Evolutionary conservation across 53 echinoderm and acorn worm genomes (phyloP), one percentile per base, ranked within the genome.

Genomic region (Paelopatides confundens): DNA sequence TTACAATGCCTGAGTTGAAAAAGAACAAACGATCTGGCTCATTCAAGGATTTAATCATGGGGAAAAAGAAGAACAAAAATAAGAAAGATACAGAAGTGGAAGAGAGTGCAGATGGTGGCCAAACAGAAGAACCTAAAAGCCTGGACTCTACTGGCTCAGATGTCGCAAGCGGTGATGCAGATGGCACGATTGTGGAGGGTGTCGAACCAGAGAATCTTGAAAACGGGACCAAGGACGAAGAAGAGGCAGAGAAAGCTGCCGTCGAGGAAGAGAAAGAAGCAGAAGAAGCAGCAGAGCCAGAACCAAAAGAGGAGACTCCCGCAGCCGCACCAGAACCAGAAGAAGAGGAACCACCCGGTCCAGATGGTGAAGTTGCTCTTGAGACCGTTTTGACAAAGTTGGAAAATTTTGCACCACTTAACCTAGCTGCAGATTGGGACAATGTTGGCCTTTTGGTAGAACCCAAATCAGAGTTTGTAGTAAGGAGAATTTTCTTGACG

Each of bases 371-470:
- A 14, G 93, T 97, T 92, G 84, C 87, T 64, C 71, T 97, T 49
- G 63, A 77, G 27, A 85, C 78, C 6, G 90, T 95, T 6, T 86
- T 97, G n/a, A 15, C 62, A 2, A 82, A 81, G 39, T 79, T 97
- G 26, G 85, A 97, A 38, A 65, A 66, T 14, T 92, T 97, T 90
- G 97, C 97, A 12, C 95, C 97, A 49, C 79, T 82, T 34, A 83
- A 77, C 52, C 81, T 97, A 47, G 97, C 97, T 12, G 95, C 87
- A 63, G 88, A 87, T 63, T 97, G 97, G 97, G 97, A 97, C 89
- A 97, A 97, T 49, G 97, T 97, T 0, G 97, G 97, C 14, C 79
- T 97, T 52, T 93, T 97, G 4, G 95, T 97, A 1, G 95, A 97
- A 62, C 97, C 97, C 18, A 86, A 92, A 2, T 90, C 95, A 18